Conservation (phyloP, 2,113 vertebrate species). For the Scomber scombrus region DNA sequence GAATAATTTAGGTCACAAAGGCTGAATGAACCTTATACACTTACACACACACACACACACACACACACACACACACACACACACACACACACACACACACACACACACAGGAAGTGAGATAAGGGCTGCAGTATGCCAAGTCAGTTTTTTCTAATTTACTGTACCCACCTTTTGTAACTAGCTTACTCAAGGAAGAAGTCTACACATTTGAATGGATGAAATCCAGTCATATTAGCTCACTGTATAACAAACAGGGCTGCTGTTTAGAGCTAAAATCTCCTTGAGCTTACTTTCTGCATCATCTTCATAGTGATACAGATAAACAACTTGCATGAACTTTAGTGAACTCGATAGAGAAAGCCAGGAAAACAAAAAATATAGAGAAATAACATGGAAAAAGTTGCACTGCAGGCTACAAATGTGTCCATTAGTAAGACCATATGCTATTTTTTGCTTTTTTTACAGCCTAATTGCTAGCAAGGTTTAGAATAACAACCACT, state of each 20-base stretch:
- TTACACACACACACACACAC: background rate
- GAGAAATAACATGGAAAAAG: background rate
- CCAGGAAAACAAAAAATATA: background rate
- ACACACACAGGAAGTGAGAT: slow-evolving; percentile 32
- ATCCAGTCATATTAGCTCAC: slow-evolving; percentile 2
- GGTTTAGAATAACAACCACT: background rate
- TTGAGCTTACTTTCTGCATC: background rate
- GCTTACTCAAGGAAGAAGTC: slow-evolving; percentile 9
- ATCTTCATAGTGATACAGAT: background rate
- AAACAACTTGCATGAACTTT: background rate
- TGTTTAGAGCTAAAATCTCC: background rate
- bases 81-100: background rate
- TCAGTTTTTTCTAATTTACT: background rate
- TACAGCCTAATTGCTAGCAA: background rate
- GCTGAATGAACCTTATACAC: background rate
- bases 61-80: slow-evolving; percentile 3
- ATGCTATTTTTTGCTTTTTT: no score
- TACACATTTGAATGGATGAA: slow-evolving; percentile 30
- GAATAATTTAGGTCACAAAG: background rate
- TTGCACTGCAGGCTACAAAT: background rate
- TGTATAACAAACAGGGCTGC: background rate
- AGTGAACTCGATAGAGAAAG: background rate
- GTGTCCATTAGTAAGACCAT: no score
- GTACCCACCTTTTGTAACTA: background rate
- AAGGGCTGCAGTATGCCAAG: background rate